Evolutionary conservation across 2,888 invertebrate species (phyloP).

Genomic region (Elmis aenea): DNA sequence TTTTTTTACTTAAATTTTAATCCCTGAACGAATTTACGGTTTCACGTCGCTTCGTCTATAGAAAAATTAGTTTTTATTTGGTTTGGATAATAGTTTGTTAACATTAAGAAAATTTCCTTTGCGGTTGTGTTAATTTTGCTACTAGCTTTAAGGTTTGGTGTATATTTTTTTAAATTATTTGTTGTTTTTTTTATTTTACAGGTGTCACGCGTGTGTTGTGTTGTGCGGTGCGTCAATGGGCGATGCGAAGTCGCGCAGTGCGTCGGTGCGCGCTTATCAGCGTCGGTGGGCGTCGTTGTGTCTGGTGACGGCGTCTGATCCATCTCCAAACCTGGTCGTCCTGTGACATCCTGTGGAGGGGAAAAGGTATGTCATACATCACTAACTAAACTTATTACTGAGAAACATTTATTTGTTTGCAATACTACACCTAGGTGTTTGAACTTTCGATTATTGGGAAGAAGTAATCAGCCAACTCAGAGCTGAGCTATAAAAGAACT

Average conservation of each 20-base stretch:
- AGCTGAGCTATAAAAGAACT: too few species aligned
- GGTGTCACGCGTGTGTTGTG: constrained; percentile 33
- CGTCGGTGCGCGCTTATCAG: constrained; percentile 27
- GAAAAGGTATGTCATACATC: constrained; percentile 36
- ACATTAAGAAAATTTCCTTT: too few species aligned
- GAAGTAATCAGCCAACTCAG: constrained; percentile 6
- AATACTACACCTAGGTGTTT: constrained; percentile 19
- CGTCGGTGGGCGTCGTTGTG: constrained; percentile 36
- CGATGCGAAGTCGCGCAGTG: constrained; percentile 34
- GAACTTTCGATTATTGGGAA: constrained; percentile 12
- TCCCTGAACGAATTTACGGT: too few species aligned
- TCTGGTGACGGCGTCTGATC: constrained; percentile 35
- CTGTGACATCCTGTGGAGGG: constrained; percentile 24
- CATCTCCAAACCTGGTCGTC: constrained; percentile 32
- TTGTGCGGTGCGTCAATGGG: constrained; percentile 32
- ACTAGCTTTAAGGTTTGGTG: too few species aligned
- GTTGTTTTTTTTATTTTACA: too few species aligned
- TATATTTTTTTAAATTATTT: too few species aligned
- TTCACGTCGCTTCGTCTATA: too few species aligned
- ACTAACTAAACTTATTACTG: constrained; percentile 31
- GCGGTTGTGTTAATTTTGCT: too few species aligned
- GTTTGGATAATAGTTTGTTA: too few species aligned
- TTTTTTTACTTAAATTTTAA: too few species aligned
- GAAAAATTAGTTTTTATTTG: too few species aligned
- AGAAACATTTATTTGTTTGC: constrained; percentile 1